Evolutionary conservation across 1,140 invertebrate genomes (phyloP).

Genomic region (Lucilia sericata): DNA sequence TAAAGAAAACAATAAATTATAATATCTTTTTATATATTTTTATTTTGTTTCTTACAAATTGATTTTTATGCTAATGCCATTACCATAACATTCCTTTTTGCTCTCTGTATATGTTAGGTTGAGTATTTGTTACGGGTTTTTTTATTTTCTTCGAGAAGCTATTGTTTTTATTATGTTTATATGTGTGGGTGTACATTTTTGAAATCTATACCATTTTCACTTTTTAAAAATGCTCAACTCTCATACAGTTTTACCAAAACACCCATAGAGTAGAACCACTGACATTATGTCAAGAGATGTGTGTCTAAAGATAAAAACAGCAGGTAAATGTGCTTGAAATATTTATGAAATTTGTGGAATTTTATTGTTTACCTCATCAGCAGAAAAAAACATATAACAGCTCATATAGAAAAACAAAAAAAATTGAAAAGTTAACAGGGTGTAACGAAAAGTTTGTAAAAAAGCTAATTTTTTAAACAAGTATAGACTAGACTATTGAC

Average conservation of each 20-base stretch:
- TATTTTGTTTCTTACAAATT: not conserved
- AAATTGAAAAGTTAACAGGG: not conserved
- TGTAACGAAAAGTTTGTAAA: not conserved
- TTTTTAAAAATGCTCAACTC: too few relatives aligned
- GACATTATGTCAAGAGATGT: too few relatives aligned
- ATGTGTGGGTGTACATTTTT: too few relatives aligned
- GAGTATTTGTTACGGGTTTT: not conserved
- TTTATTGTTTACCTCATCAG: constrained; percentile 6
- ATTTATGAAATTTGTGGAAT: constrained; percentile 7
- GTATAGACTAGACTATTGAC: too few relatives aligned
- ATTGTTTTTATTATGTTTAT: too few relatives aligned
- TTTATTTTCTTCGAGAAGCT: not conserved
- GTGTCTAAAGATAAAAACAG: not conserved
- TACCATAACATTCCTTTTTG: not conserved
- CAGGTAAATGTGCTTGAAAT: not conserved
- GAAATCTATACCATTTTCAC: too few relatives aligned
- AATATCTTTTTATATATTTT: not conserved
- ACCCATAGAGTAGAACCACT: too few relatives aligned
- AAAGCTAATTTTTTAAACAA: too few relatives aligned
- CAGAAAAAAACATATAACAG: not conserved
- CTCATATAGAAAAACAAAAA: not conserved
- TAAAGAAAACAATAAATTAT: not conserved
- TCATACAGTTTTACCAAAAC: too few relatives aligned
- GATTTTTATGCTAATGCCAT: constrained; percentile 6
- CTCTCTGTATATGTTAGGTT: too few relatives aligned